Conservation (phyloP, 2,888 invertebrate genomes). For the Dysmachus trigonus region DNA sequence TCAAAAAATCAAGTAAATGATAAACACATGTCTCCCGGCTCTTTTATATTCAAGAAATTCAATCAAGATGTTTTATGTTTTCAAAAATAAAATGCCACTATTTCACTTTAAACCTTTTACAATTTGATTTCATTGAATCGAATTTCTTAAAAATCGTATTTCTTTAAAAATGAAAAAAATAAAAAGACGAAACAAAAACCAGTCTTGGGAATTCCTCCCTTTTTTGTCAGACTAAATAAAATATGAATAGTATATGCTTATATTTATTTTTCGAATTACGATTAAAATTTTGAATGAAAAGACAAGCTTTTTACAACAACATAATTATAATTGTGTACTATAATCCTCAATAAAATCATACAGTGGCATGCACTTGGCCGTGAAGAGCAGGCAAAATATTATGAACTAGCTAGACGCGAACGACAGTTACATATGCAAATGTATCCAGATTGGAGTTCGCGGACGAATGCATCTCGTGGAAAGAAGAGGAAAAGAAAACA, state of each 20-base stretch:
- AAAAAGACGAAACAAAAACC: slow-evolving; percentile 1
- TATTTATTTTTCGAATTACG: background rate
- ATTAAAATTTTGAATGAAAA: slow-evolving; percentile 9
- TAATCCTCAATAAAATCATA: slow-evolving; percentile 50
- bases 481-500: slow-evolving; percentile 99
- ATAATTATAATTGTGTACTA: slow-evolving; percentile 34
- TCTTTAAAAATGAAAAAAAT: background rate
- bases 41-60: slow-evolving; percentile 33
- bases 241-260: background rate
- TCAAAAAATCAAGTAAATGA: background rate
- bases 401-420: slow-evolving; percentile 98
- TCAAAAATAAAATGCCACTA: slow-evolving; percentile 18
- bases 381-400: slow-evolving; percentile 99
- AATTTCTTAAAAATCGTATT: background rate
- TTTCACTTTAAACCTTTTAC: background rate
- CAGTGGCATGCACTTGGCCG: slow-evolving; percentile 99
- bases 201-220: slow-evolving; percentile 53
- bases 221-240: background rate
- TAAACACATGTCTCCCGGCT: background rate
- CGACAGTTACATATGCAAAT: slow-evolving; percentile 98
- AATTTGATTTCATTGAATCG: background rate
- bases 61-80: background rate
- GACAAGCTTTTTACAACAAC: background rate
- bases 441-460: slow-evolving; percentile 99
- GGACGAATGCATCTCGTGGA: slow-evolving; percentile 99